These are phyloP conservation scores for Climacteris rufus DNA, from an alignment of 2,113 vertebrate genomes.

Conservation along the genomic window DNA sequence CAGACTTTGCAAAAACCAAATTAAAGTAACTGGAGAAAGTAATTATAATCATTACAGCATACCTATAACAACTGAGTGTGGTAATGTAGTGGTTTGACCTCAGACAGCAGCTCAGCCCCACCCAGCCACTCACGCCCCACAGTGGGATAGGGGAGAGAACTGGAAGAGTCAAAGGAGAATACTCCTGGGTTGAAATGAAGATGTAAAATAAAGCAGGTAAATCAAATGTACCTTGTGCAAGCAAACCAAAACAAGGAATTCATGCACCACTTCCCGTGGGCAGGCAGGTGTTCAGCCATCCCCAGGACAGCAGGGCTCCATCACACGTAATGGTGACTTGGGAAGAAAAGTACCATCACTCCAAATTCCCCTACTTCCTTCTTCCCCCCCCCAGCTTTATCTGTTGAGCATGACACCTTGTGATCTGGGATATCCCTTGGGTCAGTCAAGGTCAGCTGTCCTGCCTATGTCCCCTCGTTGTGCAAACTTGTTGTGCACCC, in stretches of 20 bases:
- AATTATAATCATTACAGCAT: not conserved
- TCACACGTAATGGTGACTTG: not conserved
- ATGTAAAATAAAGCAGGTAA: not conserved
- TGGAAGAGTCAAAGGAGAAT: not conserved
- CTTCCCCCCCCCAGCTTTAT: not conserved
- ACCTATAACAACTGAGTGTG: not conserved
- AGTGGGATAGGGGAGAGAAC: accelerated
- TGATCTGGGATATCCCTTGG: not conserved
- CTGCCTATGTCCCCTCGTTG: not conserved
- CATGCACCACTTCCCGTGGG: not conserved
- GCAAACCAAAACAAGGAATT: not conserved
- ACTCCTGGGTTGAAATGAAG: not conserved
- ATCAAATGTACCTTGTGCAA: not conserved
- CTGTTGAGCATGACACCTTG: too few species aligned
- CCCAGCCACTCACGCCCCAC: not conserved
- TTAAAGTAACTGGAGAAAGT: not conserved
- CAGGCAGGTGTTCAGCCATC: not conserved
- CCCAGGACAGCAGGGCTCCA: not conserved
- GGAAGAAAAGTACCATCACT: not conserved
- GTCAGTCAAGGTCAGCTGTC: not conserved
- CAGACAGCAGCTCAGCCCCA: not conserved
- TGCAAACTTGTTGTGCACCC: too few species aligned
- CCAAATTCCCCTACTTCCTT: not conserved
- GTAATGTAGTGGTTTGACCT: not conserved
- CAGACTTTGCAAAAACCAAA: not conserved